Conservation (phyloP, 2,888 invertebrate genomes). For the Oligia latruncula region DNA sequence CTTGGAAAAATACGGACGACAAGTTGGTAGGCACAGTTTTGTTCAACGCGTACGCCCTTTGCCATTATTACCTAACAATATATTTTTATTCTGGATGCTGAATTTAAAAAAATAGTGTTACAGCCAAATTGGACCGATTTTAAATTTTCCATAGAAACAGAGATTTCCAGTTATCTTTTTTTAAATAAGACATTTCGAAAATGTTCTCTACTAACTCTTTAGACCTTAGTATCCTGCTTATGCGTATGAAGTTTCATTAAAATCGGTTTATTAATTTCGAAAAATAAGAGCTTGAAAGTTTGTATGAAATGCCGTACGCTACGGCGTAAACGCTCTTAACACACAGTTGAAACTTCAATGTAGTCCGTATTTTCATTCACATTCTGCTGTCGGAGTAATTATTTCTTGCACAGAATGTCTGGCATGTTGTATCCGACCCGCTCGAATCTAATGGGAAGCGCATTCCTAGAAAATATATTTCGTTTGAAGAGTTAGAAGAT, state of each 20-base stretch:
- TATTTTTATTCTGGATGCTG: background rate
- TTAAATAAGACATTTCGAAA: too few relatives aligned
- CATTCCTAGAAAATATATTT: conserved; percentile 28
- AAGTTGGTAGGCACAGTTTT: background rate
- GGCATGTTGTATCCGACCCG: conserved; percentile 26
- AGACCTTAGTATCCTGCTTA: too few relatives aligned
- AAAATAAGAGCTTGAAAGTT: too few relatives aligned
- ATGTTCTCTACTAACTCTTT: too few relatives aligned
- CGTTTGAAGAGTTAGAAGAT: conserved; percentile 2
- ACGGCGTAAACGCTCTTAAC: conserved; percentile 10
- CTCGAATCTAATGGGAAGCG: conserved; percentile 24
- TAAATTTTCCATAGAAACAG: too few relatives aligned
- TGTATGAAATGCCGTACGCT: too few relatives aligned
- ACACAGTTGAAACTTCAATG: conserved; percentile 40
- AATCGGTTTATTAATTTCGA: too few relatives aligned
- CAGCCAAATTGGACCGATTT: too few relatives aligned
- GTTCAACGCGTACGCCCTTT: conserved; percentile 11
- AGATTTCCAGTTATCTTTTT: too few relatives aligned
- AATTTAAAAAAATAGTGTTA: background rate
- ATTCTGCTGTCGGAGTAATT: conserved; percentile 48
- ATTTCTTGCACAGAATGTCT: conserved; percentile 41
- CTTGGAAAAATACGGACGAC: background rate
- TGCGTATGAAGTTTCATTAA: too few relatives aligned
- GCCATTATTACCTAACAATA: conserved; percentile 9
- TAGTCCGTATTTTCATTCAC: conserved; percentile 41